These are phyloP conservation scores for Ondatra zibethicus DNA, from an alignment of 2,113 vertebrate species.

Conservation along the genomic window DNA sequence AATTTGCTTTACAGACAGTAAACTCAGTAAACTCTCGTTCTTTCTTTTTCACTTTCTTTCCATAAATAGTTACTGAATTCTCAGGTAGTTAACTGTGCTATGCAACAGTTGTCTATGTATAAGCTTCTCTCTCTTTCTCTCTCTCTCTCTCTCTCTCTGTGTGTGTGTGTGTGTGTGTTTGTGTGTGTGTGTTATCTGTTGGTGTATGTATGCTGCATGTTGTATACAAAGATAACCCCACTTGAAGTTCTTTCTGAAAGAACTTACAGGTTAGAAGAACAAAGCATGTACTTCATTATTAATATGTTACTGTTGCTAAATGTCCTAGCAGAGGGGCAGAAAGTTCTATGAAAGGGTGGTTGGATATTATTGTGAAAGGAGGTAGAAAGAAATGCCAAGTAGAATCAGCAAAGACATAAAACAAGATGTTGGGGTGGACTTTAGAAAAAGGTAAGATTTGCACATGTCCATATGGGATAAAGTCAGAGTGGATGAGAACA, in stretches of 20 bases:
- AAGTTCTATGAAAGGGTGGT: neutral
- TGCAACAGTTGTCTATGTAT: neutral
- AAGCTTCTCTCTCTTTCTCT: no score
- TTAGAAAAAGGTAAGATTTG: neutral
- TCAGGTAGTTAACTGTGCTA: neutral
- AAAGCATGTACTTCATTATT: neutral
- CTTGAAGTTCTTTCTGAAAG: neutral
- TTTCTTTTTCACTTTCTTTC: neutral
- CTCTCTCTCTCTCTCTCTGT: no score
- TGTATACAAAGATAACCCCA: neutral
- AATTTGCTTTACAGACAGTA: neutral
- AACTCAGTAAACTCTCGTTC: neutral
- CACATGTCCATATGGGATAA: neutral
- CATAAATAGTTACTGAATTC: conserved; percentile 7
- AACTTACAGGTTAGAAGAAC: neutral
- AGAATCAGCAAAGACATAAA: neutral
- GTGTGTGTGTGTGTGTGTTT: neutral
- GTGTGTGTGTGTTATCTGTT: neutral
- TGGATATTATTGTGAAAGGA: neutral
- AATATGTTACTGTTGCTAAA: neutral
- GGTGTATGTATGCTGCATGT: neutral
- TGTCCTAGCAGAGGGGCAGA: neutral
- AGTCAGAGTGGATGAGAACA: conserved; percentile 22
- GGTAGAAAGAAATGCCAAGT: neutral
- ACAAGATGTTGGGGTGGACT: neutral